Base-by-base conservation (phyloP, 1,140 invertebrate genomes). In the Stenopsyche tienmushanensis region DNA sequence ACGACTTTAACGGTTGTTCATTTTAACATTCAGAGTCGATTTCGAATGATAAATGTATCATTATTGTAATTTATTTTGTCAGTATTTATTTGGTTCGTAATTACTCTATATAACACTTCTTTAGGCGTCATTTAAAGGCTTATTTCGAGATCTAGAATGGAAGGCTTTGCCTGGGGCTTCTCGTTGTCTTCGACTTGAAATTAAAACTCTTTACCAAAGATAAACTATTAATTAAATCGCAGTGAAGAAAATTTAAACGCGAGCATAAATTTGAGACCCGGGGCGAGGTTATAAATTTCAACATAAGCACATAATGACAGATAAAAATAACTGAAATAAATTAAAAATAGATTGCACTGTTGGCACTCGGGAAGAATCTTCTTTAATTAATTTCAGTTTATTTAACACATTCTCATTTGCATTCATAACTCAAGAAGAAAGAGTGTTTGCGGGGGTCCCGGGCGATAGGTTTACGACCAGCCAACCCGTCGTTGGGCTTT, bases 311-410 rank as follows among this genome's bases (percentile, higher is more conserved):
- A 41, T 17, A 47, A 26, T 44, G 57, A 60, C 57, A 60, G 41
- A 26, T 60, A 47, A 47, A 60, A 45, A 47, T 47, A 60, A 60
- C 57, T 15, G 24, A 39, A 42, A 53, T 62, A 62, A 50, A 62
- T 49, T 60, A 60, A 49, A 60, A 60, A 49, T 17, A 18, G 45
- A 49, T 60, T 60, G 42, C 49, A 60, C 39, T 60, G 60, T 63
- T 63, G 52, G 49, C 24, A 26, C 62, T 50, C 50, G 60, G 42
- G 24, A 45, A 34, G 62, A 29, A 45, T 54, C 45, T 64, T 63
- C 55, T 69, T 69, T 66, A 66, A 66, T 69, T 69, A 69, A 69
- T 69, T 66, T 62, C 52, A 69, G 64, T 69, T 65, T 69, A 69
- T 69, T 66, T 66, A 69, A 64, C 59, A 44, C 62, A 58, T 29